Percentiles rank a stretch among this genome's conserved stretches.
phyloP scores from a whole-genome alignment of 2,797 vertebrate genomes.

The Champsocephalus esox region DNA sequence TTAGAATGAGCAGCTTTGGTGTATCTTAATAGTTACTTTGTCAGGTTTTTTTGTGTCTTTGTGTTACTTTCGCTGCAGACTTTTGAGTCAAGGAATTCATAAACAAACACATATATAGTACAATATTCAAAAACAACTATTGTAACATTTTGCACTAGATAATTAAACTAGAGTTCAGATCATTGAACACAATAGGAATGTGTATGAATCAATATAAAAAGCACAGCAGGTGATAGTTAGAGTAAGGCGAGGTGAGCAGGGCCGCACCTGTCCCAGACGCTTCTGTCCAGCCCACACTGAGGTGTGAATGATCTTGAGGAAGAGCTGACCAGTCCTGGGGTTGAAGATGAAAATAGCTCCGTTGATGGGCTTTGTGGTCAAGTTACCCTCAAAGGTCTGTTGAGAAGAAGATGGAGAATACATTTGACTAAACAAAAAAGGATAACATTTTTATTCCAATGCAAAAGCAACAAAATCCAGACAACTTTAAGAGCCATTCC shows the following conservation, averaged over 20 bases:
- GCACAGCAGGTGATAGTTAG: not conserved
- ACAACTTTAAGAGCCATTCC: not conserved
- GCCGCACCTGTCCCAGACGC: conserved; percentile 94
- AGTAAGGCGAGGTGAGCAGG: not conserved
- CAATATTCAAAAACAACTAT: no score
- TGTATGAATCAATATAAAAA: not conserved
- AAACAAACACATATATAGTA: no score
- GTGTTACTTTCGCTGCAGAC: not conserved
- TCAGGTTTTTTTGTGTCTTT: not conserved
- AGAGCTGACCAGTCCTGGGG: conserved; percentile 98
- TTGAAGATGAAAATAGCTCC: conserved; percentile 99
- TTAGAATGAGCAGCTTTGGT: not conserved
- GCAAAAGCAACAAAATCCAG: not conserved
- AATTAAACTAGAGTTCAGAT: not conserved
- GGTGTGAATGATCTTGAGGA: conserved; percentile 99
- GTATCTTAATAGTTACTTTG: not conserved
- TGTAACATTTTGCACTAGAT: no score
- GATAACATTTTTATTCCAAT: not conserved
- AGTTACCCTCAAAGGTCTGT: conserved; percentile 99
- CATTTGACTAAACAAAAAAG: not conserved
- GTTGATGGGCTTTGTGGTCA: conserved; percentile 99
- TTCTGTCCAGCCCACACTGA: conserved; percentile 99
- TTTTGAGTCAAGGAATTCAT: not conserved
- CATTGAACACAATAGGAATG: not conserved
- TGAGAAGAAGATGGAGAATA: conserved; percentile 11